A percentile compares a stretch with the other conserved stretches of the same genome.
phyloP scores from a whole-genome alignment of 2,797 vertebrate genomes.

The Clarias platycephalus region DNA sequence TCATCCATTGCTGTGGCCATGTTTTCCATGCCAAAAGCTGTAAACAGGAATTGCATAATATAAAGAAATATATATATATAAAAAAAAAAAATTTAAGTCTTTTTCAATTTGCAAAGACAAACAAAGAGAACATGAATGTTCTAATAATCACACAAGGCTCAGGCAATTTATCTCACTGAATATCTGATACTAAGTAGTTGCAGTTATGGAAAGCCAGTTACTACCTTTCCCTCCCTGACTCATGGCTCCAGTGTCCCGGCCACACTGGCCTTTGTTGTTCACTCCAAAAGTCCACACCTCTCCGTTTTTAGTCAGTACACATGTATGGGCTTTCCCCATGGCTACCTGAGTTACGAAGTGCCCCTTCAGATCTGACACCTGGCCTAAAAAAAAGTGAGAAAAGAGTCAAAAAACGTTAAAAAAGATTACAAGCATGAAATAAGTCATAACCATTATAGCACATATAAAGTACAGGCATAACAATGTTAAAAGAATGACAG shows the following conservation, averaged over 20 bases:
- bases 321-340: constrained; percentile 98
- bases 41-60: background rate
- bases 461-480: background rate
- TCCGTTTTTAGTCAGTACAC: constrained; percentile 93
- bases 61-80: no score
- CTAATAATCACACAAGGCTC: background rate
- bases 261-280: constrained; percentile 99
- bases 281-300: constrained; percentile 99
- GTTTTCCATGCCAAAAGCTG: constrained; percentile 93
- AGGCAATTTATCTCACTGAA: background rate
- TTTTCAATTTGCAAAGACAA: background rate
- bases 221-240: constrained; percentile 95
- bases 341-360: constrained; percentile 97
- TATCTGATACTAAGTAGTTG: background rate
- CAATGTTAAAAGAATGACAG: background rate
- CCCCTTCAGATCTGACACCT: constrained; percentile 96
- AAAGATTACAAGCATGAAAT: background rate
- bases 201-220: background rate
- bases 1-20: constrained; percentile 99
- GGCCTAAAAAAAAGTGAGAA: constrained; percentile 71
- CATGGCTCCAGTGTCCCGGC: constrained; percentile 94
- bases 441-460: background rate
- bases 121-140: background rate
- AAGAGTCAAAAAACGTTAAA: background rate
- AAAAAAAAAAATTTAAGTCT: background rate